phyloP scores from a whole-genome alignment of 2,888 invertebrate species.

The Carterocephalus palaemon region DNA sequence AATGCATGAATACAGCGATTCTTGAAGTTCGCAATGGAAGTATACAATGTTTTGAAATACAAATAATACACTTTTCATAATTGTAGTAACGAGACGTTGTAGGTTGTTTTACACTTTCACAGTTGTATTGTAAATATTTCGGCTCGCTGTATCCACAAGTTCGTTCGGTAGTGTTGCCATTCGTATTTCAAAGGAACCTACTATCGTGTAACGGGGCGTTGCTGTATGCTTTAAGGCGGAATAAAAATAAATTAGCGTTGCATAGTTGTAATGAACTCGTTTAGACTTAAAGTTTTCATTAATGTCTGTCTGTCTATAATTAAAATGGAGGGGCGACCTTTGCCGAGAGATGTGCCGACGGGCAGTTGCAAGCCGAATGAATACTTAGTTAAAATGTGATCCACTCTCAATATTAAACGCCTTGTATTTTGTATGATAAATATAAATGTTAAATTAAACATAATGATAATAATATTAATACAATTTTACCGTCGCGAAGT shows the following conservation, averaged over 20 bases:
- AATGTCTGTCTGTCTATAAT: slow-evolving; percentile 12
- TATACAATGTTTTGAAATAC: slow-evolving; percentile 1
- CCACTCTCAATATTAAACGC: slow-evolving; percentile 38
- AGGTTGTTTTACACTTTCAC: slow-evolving; percentile 15
- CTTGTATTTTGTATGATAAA: slow-evolving; percentile 41
- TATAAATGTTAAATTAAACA: slow-evolving; percentile 12
- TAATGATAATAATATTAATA: slow-evolving; percentile 25
- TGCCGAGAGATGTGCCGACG: slow-evolving; percentile 32
- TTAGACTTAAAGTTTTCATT: slow-evolving; percentile 26
- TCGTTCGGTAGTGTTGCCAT: slow-evolving; percentile 29
- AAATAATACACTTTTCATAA: slow-evolving; percentile 16
- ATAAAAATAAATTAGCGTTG: slow-evolving; percentile 8
- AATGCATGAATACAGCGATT: slow-evolving; percentile 13
- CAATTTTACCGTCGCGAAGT: slow-evolving; percentile 32
- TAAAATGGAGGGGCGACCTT: background rate
- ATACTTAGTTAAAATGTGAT: slow-evolving; percentile 36
- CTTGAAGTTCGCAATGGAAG: slow-evolving; percentile 2
- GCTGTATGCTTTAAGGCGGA: slow-evolving; percentile 7
- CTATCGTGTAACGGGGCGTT: slow-evolving; percentile 2
- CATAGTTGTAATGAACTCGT: slow-evolving; percentile 22
- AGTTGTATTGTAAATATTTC: slow-evolving; percentile 32
- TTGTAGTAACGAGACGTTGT: slow-evolving; percentile 14
- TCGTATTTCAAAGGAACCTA: slow-evolving; percentile 5
- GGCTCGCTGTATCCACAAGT: slow-evolving; percentile 28
- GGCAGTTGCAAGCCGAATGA: slow-evolving; percentile 20